Conservation (phyloP, 2,888 invertebrate species). For the Synanthedon andrenaeformis region DNA sequence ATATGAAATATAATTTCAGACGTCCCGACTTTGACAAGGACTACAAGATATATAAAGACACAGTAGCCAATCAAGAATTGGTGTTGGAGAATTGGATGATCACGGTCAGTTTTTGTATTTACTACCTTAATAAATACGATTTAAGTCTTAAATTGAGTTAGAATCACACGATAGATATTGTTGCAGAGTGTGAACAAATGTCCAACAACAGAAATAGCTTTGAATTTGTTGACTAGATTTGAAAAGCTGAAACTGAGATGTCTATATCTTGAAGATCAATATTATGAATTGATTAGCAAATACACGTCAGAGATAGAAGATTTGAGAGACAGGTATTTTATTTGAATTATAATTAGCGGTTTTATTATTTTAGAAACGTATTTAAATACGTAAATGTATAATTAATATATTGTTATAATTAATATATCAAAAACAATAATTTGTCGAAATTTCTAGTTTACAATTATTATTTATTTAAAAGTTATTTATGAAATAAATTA, state of each 20-base stretch:
- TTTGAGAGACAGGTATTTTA: conserved; percentile 72
- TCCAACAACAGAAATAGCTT: conserved; percentile 62
- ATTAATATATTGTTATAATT: too few species aligned
- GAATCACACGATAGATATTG: not conserved
- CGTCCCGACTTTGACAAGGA: conserved; percentile 79
- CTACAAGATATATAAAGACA: conserved; percentile 77
- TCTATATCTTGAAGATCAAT: conserved; percentile 80
- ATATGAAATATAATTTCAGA: conserved; percentile 19
- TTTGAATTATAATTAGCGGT: not conserved
- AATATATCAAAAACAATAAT: too few species aligned
- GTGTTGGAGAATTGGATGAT: conserved; percentile 81
- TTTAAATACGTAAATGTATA: too few species aligned
- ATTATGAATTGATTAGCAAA: conserved; percentile 76
- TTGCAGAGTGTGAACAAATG: conserved; percentile 56
- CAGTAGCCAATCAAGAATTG: conserved; percentile 77
- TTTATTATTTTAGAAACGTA: too few species aligned
- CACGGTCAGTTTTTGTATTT: conserved; percentile 28
- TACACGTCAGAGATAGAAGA: conserved; percentile 77
- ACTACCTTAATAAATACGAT: not conserved
- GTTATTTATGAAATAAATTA: too few species aligned
- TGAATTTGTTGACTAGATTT: conserved; percentile 71
- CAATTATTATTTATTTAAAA: too few species aligned
- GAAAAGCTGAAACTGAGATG: conserved; percentile 79
- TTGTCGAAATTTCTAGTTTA: too few species aligned
- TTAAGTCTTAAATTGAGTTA: not conserved